Evolutionary conservation across 2,797 vertebrate genomes (phyloP), one percentile per base, ranked within the genome.

Genomic region (Sylvia borin): DNA sequence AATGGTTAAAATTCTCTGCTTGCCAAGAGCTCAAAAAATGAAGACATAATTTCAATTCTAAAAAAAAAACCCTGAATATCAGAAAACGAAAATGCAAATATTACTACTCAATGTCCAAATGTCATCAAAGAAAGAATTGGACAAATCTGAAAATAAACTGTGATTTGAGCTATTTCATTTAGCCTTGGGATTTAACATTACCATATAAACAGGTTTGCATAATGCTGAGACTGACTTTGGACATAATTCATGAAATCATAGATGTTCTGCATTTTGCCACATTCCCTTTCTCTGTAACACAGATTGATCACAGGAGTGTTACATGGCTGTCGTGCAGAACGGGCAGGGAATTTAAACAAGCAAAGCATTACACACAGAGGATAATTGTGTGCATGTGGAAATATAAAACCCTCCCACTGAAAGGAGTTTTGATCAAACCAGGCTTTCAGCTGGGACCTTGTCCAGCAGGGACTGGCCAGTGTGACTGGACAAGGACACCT

Each of bases 81-180:
- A 82, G 70, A 93, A 94, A 93, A 91, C 81, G 74, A 91, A 93
- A 96, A 88, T 50, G 88, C 57, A 95, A 88, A 88, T 90, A 90
- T 40, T 76, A 76, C 53, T 74, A 38, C 67, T 90, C 65, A 60
- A 77, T 77, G 90, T 91, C 68, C 65, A 93, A 85, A 89, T 48
- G 75, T 67, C 78, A 85, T 73, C 87, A 68, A 89, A 92, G 74
- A 77, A 94, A 81, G 74, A 92, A 67, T 2, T 62, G 67, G 83
- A 79, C 34, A 82, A 62, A 88, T 70, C 67, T 90, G 47, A 88
- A 92, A 94, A 95, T 67, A 82, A 95, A 82, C 71, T 92, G 71
- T 76, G 61, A 77, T 65, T 85, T 82, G 77, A 96, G 68, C 72
- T 85, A 51, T 65, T 92, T 92, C 76, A 2, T 10, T 93, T 87